Conservation (phyloP, 2,888 invertebrate genomes). For the Protodeltote pygarga region DNA sequence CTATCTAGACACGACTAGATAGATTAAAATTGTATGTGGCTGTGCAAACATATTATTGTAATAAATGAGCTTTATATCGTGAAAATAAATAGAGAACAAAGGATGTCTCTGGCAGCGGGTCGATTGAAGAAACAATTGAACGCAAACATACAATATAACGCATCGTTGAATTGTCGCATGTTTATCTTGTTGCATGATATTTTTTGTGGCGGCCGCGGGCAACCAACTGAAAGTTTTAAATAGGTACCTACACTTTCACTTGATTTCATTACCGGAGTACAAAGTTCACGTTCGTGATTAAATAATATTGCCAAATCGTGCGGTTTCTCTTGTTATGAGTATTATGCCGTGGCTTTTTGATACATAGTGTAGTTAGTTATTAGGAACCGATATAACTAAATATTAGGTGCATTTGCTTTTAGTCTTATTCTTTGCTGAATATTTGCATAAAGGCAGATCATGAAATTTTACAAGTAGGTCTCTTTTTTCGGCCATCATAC, state of each 20-base stretch:
- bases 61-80: slow-evolving; percentile 25
- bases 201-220: slow-evolving; percentile 20
- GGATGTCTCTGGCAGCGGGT: slow-evolving; percentile 14
- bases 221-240: slow-evolving; percentile 36
- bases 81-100: slow-evolving; percentile 40
- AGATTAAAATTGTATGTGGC: slow-evolving; percentile 18
- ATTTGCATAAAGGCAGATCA: too few species aligned
- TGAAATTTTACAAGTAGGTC: too few species aligned
- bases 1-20: slow-evolving; percentile 10
- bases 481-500: too few species aligned
- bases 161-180: slow-evolving; percentile 5
- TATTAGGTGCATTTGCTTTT: too few species aligned
- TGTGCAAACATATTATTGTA: slow-evolving; percentile 39
- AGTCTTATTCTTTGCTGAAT: too few species aligned
- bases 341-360: slow-evolving; percentile 23
- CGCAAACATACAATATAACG: slow-evolving; percentile 16
- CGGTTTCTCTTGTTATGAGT: slow-evolving; percentile 34
- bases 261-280: slow-evolving; percentile 28
- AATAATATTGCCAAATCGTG: slow-evolving; percentile 33
- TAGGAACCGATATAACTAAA: too few species aligned
- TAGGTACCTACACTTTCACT: slow-evolving; percentile 45
- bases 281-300: slow-evolving; percentile 44
- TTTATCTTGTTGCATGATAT: slow-evolving; percentile 18
- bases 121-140: slow-evolving; percentile 35
- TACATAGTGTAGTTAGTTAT: neutral